phyloP scores from a whole-genome alignment of 1,140 invertebrate genomes.

The Drosophila rhopaloa region DNA sequence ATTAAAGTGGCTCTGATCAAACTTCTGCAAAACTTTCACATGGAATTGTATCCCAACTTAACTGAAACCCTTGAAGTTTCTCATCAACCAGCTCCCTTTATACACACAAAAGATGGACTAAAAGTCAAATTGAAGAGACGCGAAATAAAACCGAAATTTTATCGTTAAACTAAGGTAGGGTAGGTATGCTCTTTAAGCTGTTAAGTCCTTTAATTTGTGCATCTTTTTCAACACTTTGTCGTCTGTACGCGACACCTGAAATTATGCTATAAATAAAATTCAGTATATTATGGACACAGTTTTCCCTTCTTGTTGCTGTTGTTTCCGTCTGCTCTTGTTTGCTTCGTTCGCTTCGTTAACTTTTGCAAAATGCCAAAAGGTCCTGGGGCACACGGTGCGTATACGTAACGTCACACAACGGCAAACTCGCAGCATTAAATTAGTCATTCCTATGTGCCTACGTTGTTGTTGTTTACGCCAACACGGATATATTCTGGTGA shows the following conservation, averaged over 20 bases:
- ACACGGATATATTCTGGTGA: conserved; percentile 13
- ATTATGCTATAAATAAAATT: conserved; percentile 78
- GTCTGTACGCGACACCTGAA: conserved; percentile 59
- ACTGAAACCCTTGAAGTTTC: conserved; percentile 39
- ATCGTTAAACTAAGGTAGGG: conserved; percentile 32
- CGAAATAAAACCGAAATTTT: conserved; percentile 55
- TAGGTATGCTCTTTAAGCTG: conserved; percentile 19
- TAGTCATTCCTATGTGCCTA: conserved; percentile 56
- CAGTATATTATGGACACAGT: conserved; percentile 50
- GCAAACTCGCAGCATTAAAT: conserved; percentile 56
- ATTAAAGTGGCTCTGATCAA: conserved; percentile 73
- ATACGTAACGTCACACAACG: conserved; percentile 42
- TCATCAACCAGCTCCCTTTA: conserved; percentile 67
- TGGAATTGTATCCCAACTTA: conserved; percentile 48
- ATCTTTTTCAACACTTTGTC: conserved; percentile 57
- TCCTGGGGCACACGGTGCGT: conserved; percentile 43
- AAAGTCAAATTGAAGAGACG: conserved; percentile 60
- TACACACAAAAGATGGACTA: conserved; percentile 61
- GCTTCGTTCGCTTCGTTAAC: conserved; percentile 61
- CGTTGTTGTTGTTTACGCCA: conserved; percentile 51
- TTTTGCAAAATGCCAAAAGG: conserved; percentile 60
- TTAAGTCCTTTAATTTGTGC: conserved; percentile 37
- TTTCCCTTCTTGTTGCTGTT: conserved; percentile 5
- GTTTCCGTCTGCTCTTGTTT: conserved; percentile 53
- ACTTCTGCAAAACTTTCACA: conserved; percentile 58